These are phyloP conservation scores for Apodemus sylvaticus DNA, from an alignment of 2,113 vertebrate species.

Conservation along the genomic window DNA sequence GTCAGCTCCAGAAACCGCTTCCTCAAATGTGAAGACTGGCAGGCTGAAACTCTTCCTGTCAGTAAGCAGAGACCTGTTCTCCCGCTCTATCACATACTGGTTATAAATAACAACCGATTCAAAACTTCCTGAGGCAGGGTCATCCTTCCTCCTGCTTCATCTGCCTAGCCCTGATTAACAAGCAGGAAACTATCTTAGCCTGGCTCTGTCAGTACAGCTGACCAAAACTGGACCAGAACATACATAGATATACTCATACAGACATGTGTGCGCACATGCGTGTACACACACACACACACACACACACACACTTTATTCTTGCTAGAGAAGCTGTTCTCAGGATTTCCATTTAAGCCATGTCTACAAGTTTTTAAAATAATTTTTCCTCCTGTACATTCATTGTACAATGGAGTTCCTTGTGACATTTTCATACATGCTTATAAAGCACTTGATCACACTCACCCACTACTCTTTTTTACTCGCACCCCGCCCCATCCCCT, in stretches of 20 bases:
- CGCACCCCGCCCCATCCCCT: not conserved
- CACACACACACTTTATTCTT: not conserved
- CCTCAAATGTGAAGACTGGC: constrained; percentile 59
- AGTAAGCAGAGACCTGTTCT: constrained; percentile 23
- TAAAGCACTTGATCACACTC: not conserved
- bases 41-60: constrained; percentile 56
- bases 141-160: constrained; percentile 77
- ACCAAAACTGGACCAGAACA: not conserved
- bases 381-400: not conserved
- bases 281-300: not conserved
- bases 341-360: not conserved
- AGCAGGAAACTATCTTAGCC: constrained; percentile 78
- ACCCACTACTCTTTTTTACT: not conserved
- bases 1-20: constrained; percentile 56
- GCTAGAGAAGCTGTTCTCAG: constrained; percentile 1
- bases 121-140: constrained; percentile 83
- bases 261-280: not conserved
- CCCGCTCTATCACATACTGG: constrained; percentile 8
- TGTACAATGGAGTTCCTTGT: not conserved
- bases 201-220: constrained; percentile 10
- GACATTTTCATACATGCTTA: not conserved
- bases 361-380: not conserved
- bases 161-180: constrained; percentile 78
- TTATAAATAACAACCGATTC: constrained; percentile 80
- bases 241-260: no score